phyloP scores from a whole-genome alignment of 2,113 vertebrate genomes.

The Zosterops pallidus region DNA sequence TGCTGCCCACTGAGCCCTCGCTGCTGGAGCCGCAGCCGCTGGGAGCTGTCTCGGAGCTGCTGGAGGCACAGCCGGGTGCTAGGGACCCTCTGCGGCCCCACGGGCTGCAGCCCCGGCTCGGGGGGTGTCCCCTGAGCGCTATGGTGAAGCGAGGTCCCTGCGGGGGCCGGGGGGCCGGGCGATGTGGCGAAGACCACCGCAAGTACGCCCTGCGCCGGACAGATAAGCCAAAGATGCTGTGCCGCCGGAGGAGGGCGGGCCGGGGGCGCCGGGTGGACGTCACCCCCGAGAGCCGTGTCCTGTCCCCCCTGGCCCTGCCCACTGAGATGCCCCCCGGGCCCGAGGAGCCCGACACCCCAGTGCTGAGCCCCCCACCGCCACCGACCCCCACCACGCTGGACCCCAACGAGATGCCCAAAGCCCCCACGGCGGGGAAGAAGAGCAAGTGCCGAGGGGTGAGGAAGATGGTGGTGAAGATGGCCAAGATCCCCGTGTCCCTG shows the following conservation, averaged over 20 bases:
- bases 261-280: conserved; percentile 57
- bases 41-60: conserved; percentile 70
- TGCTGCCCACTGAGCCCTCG: conserved; percentile 72
- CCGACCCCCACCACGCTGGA: conserved; percentile 33
- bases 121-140: conserved; percentile 62
- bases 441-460: conserved; percentile 82
- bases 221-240: conserved; percentile 92
- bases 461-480: conserved; percentile 95
- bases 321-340: conserved; percentile 50
- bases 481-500: conserved; percentile 91
- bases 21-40: conserved; percentile 71
- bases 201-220: conserved; percentile 94
- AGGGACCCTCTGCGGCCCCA: conserved; percentile 68
- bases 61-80: conserved; percentile 68
- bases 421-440: conserved; percentile 2
- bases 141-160: conserved; percentile 70
- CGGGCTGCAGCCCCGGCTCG: conserved; percentile 46
- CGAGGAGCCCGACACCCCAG: conserved; percentile 39
- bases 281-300: conserved; percentile 55
- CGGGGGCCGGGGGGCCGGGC: conserved; percentile 67
- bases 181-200: conserved; percentile 75
- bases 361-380: neutral
- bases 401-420: conserved; percentile 29
- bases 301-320: conserved; percentile 66
- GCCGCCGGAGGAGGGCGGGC: conserved; percentile 80